These are phyloP conservation scores for Hippolais icterina DNA, from an alignment of 2,113 vertebrate species.

Conservation along the genomic window DNA sequence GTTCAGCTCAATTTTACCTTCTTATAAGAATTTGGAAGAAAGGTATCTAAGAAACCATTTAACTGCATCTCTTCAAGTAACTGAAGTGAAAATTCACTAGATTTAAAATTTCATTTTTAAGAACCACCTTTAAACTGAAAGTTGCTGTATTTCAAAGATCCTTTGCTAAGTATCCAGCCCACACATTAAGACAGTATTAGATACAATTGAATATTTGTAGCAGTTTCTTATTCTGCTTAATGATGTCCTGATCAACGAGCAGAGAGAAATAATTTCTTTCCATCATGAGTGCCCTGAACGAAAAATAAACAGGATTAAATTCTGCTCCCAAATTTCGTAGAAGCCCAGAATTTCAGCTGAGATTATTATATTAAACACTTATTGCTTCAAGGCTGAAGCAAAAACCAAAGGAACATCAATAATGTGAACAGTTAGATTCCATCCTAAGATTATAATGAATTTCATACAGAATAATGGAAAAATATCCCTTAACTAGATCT, in stretches of 20 bases:
- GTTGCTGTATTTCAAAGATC: background rate
- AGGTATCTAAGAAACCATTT: conserved; percentile 28
- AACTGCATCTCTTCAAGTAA: conserved; percentile 14
- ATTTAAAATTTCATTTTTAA: background rate
- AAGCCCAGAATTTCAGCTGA: conserved; percentile 3
- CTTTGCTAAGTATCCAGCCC: background rate
- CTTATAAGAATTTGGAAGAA: background rate
- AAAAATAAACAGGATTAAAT: background rate
- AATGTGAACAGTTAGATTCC: background rate
- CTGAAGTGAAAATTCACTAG: background rate
- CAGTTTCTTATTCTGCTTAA: background rate
- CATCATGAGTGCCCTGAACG: background rate
- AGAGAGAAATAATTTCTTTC: background rate
- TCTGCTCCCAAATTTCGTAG: background rate
- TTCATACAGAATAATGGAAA: background rate
- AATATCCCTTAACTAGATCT: background rate
- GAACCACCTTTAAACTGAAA: background rate
- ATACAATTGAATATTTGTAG: background rate
- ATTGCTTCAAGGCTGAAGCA: background rate
- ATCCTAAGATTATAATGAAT: background rate
- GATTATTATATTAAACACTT: background rate
- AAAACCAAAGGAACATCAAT: background rate
- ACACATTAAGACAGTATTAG: background rate
- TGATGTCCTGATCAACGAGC: background rate
- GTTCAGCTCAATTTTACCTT: conserved; percentile 33